Percentiles rank a stretch among this genome's conserved stretches.
Evolutionary conservation across 2,797 vertebrate species (phyloP).

Genomic region (Chelon labrosus): DNA sequence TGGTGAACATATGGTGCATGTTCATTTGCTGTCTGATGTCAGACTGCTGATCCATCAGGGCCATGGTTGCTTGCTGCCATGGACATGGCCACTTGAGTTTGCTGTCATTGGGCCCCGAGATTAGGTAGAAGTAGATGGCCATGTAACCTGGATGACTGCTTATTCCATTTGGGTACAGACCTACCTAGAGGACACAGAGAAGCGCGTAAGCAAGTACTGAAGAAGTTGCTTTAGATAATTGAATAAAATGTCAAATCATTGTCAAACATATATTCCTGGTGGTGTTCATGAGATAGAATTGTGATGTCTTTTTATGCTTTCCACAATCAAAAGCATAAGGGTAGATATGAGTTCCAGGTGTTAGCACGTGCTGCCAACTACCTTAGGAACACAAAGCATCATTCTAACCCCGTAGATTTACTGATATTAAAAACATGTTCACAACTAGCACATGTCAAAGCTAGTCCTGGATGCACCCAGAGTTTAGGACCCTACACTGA

Average conservation of each 20-base stretch:
- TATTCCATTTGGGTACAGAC: constrained; percentile 71
- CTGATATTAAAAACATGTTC: too few relatives aligned
- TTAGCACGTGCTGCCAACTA: too few relatives aligned
- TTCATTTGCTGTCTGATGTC: constrained; percentile 91
- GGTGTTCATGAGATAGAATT: too few relatives aligned
- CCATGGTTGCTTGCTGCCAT: constrained; percentile 90
- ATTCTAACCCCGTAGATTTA: too few relatives aligned
- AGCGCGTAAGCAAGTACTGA: neutral
- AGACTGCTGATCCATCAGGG: constrained; percentile 91
- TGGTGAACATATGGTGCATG: constrained; percentile 90
- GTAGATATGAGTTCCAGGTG: too few relatives aligned
- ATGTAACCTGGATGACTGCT: constrained; percentile 60
- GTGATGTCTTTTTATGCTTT: too few relatives aligned
- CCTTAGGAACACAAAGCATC: too few relatives aligned
- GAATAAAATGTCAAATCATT: neutral
- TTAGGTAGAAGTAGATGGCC: constrained; percentile 85
- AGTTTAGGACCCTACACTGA: too few relatives aligned
- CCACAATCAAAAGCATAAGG: too few relatives aligned
- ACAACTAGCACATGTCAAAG: too few relatives aligned
- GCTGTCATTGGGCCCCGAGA: constrained; percentile 88
- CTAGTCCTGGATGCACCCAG: too few relatives aligned
- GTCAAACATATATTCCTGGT: too few relatives aligned
- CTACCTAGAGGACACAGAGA: constrained; percentile 83
- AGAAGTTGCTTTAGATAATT: neutral
- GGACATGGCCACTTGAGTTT: constrained; percentile 89